Conservation (phyloP, 2,113 vertebrate genomes). For the Manacus vitellinus region DNA sequence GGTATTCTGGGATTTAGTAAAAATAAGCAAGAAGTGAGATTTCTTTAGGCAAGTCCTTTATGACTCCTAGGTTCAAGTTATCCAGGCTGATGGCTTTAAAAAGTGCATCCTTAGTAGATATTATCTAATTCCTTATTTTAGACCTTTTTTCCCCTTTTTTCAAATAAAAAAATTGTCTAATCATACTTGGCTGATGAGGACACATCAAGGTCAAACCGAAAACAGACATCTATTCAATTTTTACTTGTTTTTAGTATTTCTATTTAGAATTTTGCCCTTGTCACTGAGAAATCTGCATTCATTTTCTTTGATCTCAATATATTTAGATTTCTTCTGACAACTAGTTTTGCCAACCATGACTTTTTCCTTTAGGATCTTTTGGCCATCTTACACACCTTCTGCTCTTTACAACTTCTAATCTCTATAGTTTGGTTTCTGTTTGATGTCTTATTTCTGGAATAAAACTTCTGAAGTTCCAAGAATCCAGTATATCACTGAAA, state of each 20-base stretch:
- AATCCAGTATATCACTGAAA: not conserved
- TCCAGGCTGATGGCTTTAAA: not conserved
- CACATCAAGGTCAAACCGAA: not conserved
- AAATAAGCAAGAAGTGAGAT: constrained; percentile 30
- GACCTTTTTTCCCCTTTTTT: not conserved
- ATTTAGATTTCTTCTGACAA: not conserved
- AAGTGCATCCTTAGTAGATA: not conserved
- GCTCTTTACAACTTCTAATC: not conserved
- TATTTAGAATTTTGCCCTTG: not conserved
- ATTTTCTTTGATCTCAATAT: not conserved
- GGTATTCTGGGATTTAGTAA: not conserved
- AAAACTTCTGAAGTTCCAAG: not conserved
- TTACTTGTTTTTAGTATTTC: not conserved
- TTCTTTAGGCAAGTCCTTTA: not conserved
- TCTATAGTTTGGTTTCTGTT: not conserved
- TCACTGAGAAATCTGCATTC: not conserved
- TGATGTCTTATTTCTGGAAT: not conserved
- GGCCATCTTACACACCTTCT: not conserved
- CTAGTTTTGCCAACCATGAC: not conserved
- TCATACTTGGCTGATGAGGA: not conserved
- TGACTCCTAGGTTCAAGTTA: not conserved
- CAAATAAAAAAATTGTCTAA: not conserved
- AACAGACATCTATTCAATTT: not conserved
- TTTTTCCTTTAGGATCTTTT: not conserved
- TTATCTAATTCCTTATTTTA: not conserved